Evolutionary conservation across 1,140 invertebrate species (phyloP).

Genomic region (Grapholita molesta): DNA sequence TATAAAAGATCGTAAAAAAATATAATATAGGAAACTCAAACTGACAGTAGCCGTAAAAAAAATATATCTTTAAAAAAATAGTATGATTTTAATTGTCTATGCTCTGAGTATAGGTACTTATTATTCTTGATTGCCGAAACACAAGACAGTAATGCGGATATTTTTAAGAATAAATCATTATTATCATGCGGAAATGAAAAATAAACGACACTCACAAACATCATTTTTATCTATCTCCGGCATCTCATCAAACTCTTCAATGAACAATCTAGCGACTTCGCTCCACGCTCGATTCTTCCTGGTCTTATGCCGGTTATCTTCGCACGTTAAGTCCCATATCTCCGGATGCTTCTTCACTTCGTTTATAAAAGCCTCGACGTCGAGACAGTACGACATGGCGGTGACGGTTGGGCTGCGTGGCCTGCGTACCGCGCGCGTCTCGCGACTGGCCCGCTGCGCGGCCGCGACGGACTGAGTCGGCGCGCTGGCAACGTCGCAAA

Average conservation of each 20-base stretch:
- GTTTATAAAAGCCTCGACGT: conserved; percentile 51
- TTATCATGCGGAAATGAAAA: not conserved
- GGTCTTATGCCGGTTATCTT: conserved; percentile 39
- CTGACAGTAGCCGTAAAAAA: no score
- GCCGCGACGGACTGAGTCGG: conserved; percentile 24
- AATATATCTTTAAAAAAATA: no score
- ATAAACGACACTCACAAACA: conserved; percentile 41
- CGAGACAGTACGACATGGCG: conserved; percentile 34
- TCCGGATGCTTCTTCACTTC: conserved; percentile 55
- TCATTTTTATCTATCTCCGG: conserved; percentile 40
- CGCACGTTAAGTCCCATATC: conserved; percentile 51
- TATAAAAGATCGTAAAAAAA: no score
- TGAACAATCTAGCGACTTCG: conserved; percentile 45
- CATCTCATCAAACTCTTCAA: conserved; percentile 48
- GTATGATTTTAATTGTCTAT: no score
- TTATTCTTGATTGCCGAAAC: no score
- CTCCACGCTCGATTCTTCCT: conserved; percentile 49
- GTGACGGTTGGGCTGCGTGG: conserved; percentile 1
- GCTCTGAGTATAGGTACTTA: no score
- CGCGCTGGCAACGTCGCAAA: conserved; percentile 42
- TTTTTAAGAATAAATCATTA: not conserved
- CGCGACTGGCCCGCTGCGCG: conserved; percentile 24
- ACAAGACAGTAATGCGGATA: not conserved
- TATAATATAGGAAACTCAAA: no score
- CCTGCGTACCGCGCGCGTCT: conserved; percentile 16